Conservation (phyloP, 2,113 vertebrate species). For the Limanda limanda region DNA sequence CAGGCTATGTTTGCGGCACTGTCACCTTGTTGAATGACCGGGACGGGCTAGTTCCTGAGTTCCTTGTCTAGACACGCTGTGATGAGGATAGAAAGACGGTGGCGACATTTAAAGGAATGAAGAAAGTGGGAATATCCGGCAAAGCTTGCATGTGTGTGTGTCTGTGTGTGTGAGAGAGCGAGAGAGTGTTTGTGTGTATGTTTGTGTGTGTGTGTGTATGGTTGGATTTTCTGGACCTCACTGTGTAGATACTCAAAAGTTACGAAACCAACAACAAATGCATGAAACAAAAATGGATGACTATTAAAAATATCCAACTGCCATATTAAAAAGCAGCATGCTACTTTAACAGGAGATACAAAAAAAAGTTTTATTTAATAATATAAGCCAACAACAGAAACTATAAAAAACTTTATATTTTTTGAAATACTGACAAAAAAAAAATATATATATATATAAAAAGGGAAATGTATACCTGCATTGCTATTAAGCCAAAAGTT, state of each 20-base stretch:
- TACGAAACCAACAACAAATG: slow-evolving; percentile 84
- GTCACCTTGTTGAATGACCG: slow-evolving; percentile 56
- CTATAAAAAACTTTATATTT: slow-evolving; percentile 89
- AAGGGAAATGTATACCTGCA: slow-evolving; percentile 83
- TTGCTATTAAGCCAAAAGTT: slow-evolving; percentile 85
- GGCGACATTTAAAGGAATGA: slow-evolving; percentile 29
- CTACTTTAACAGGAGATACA: slow-evolving; percentile 80
- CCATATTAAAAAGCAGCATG: slow-evolving; percentile 88
- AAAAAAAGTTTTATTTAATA: slow-evolving; percentile 86
- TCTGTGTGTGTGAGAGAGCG: slow-evolving; percentile 36
- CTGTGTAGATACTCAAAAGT: slow-evolving; percentile 90
- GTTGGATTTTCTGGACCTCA: slow-evolving; percentile 79
- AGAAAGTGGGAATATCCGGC: slow-evolving; percentile 39
- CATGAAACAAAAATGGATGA: slow-evolving; percentile 90
- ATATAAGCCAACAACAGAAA: slow-evolving; percentile 82
- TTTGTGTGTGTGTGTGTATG: slow-evolving; percentile 26
- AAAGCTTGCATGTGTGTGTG: slow-evolving; percentile 50
- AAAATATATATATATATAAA: slow-evolving; percentile 79
- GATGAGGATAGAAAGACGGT: slow-evolving; percentile 47
- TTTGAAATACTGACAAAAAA: slow-evolving; percentile 84
- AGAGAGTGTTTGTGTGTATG: slow-evolving; percentile 31
- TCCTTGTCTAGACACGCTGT: slow-evolving; percentile 53
- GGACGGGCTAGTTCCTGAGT: slow-evolving; percentile 51
- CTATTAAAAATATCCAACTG: slow-evolving; percentile 83
- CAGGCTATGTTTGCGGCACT: slow-evolving; percentile 55